phyloP scores from a whole-genome alignment of 2,888 invertebrate genomes.

The Hyppa rectilinea region DNA sequence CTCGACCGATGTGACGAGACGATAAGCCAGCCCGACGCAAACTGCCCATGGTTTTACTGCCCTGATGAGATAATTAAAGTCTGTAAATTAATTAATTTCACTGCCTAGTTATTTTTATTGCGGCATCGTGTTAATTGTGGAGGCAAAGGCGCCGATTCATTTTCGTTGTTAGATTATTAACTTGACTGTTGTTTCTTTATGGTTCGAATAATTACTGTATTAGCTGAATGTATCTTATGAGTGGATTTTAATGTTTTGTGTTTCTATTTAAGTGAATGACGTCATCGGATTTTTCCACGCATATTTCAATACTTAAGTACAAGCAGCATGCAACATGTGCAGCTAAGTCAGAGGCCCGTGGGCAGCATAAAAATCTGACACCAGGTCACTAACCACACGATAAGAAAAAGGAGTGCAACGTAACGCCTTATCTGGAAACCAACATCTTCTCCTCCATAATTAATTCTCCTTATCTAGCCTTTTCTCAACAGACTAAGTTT shows the following conservation, averaged over 20 bases:
- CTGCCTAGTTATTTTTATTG: slow-evolving; percentile 84
- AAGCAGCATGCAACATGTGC: no score
- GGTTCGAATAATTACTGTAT: slow-evolving; percentile 59
- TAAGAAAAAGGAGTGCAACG: no score
- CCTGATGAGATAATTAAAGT: slow-evolving; percentile 89
- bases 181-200: slow-evolving; percentile 61
- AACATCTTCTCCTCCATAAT: no score
- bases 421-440: no score
- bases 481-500: not conserved
- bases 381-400: no score
- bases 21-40: slow-evolving; percentile 82
- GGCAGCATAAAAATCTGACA: no score
- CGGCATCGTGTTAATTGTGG: slow-evolving; percentile 80
- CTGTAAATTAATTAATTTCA: slow-evolving; percentile 88
- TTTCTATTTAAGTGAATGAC: slow-evolving; percentile 30
- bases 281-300: slow-evolving; percentile 1
- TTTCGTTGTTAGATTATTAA: slow-evolving; percentile 64
- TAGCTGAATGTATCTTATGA: slow-evolving; percentile 51
- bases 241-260: slow-evolving; percentile 34
- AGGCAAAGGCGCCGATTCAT: slow-evolving; percentile 81
- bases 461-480: no score
- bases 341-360: no score
- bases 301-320: not conserved
- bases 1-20: slow-evolving; percentile 84
- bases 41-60: slow-evolving; percentile 82